Conservation (phyloP, 2,888 invertebrate species). For the Pristionchus entomophagus region DNA sequence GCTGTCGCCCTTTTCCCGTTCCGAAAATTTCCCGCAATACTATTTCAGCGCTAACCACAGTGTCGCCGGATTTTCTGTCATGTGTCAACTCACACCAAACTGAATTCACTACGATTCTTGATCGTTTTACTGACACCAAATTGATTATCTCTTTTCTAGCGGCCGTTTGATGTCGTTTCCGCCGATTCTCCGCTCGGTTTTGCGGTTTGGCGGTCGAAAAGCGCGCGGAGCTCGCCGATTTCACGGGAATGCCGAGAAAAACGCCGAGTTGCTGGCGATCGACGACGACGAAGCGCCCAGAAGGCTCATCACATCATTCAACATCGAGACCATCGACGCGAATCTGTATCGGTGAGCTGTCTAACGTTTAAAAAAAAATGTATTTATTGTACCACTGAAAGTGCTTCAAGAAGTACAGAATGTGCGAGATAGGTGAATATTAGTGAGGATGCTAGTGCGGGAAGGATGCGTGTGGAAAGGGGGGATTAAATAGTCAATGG, state of each 20-base stretch:
- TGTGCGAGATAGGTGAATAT: too few relatives aligned
- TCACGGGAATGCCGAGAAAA: conserved; percentile 14
- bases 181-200: not conserved
- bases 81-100: not conserved
- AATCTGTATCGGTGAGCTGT: conserved; percentile 37
- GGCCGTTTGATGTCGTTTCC: not conserved
- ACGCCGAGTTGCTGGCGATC: conserved; percentile 35
- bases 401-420: not conserved
- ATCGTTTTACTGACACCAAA: not conserved
- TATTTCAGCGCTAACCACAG: not conserved
- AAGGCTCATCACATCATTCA: not conserved
- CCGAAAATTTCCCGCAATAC: not conserved
- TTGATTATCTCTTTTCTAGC: not conserved
- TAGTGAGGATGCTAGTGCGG: too few relatives aligned
- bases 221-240: not conserved
- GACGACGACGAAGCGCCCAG: conserved; percentile 42
- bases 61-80: not conserved
- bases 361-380: too few relatives aligned
- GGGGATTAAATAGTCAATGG: too few relatives aligned
- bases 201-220: not conserved
- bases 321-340: conserved; percentile 40
- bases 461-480: too few relatives aligned
- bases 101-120: not conserved
- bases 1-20: not conserved
- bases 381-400: not conserved